Percentiles rank a stretch among this genome's conserved stretches.
These are phyloP conservation scores for Steatocranus sp. DNA, from an alignment of 2,797 vertebrate genomes.

Conservation along the genomic window DNA sequence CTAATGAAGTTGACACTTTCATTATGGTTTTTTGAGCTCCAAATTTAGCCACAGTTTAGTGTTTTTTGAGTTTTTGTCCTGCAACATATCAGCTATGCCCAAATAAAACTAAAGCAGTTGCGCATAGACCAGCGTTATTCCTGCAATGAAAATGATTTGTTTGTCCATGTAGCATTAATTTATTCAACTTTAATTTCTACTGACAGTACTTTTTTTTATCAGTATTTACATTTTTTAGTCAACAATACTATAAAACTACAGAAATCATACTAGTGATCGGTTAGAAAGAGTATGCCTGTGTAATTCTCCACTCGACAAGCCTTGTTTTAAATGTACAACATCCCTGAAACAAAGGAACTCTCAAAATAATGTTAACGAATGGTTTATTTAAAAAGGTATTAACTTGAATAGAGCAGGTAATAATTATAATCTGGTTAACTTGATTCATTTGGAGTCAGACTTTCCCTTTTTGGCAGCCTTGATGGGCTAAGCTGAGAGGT, in stretches of 20 bases:
- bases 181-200: not conserved
- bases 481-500: slow-evolving; percentile 13
- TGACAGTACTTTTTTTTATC: not conserved
- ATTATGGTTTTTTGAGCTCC: not conserved
- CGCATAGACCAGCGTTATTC: accelerated
- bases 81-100: not conserved
- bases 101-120: not conserved
- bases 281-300: not conserved
- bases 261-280: not conserved
- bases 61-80: not conserved
- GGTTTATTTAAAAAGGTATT: not conserved
- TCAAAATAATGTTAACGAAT: not conserved
- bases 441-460: slow-evolving; percentile 29
- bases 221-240: not conserved
- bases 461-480: slow-evolving; percentile 1
- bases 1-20: not conserved
- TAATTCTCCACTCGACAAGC: not conserved
- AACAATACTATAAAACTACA: not conserved
- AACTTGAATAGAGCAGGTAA: not conserved
- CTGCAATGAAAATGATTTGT: not conserved
- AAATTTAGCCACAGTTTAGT: not conserved
- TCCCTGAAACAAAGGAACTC: not conserved
- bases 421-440: slow-evolving; percentile 4
- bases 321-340: not conserved
- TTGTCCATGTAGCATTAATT: not conserved